Percentiles rank a stretch among this genome's conserved stretches.
Evolutionary conservation across 2,888 invertebrate genomes (phyloP).

Genomic region (Pachliopta kotzebuea): DNA sequence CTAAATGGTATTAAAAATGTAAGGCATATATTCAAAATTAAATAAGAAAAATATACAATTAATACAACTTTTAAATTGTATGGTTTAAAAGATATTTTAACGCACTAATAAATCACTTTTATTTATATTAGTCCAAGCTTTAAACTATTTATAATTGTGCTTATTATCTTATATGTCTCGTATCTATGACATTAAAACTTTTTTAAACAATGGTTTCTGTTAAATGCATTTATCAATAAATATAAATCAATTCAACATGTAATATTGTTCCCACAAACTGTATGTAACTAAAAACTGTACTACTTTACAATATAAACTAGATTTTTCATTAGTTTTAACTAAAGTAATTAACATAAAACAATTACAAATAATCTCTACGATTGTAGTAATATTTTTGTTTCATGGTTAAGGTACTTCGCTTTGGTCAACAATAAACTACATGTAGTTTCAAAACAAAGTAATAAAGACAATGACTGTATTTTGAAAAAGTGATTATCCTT

Average conservation of each 20-base stretch:
- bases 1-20: background rate
- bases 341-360: background rate
- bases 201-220: slow-evolving; percentile 10
- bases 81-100: background rate
- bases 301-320: background rate
- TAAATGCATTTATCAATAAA: slow-evolving; percentile 14
- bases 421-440: background rate
- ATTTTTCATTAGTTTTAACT: background rate
- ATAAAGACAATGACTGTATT: background rate
- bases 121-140: slow-evolving; percentile 7
- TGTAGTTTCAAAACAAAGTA: background rate
- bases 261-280: background rate
- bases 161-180: background rate
- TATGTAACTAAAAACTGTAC: background rate
- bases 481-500: background rate
- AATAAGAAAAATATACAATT: background rate
- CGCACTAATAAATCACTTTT: background rate
- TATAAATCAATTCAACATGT: background rate
- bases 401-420: background rate
- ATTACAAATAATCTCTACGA: background rate
- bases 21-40: background rate
- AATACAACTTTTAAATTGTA: background rate
- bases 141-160: background rate
- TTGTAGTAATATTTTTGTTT: background rate
- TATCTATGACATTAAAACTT: background rate